Evolutionary conservation across 2,888 invertebrate species (phyloP), one percentile per base, ranked within the genome.

Genomic region (Eulithis testata): DNA sequence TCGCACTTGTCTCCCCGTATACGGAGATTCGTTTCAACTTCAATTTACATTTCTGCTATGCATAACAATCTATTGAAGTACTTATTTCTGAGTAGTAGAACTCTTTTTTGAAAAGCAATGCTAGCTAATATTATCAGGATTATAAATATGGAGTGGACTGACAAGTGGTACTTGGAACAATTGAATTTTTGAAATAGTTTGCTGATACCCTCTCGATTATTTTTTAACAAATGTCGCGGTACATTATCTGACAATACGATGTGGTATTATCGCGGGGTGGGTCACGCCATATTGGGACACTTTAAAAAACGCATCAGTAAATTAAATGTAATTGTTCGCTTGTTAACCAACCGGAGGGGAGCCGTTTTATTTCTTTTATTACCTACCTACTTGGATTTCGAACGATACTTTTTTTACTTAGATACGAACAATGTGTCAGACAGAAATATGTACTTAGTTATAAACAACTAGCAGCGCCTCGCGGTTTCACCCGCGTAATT

Each of bases 251-350:
- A 55, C 64, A 63, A 68, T 66, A 80, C 81, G 81, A 83, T 83
- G 83, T 79, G 80, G 82, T 79, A 80, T 83, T 78, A 84, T 82
- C 71, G 74, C 77, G 74, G 77, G 84, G 83, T 80, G 74, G 81
- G 78, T 73, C 68, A 65, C 68, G 68, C 87, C 88, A 87, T 87
- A 88, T 87, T 88, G 90, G 87, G 79, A 79, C 85, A 88, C 90
- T 90, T 91, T 89, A 91, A 91, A 91, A 88, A 90, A 89, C 88
- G 85, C 87, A 86, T 89, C 84, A 79, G 85, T 88, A 89, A 93
- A 93, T 93, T 93, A 92, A 93, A 93, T 89, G 89, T 92, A 91
- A 93, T 93, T 93, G 93, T 93, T 91, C 90, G 88, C 88, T 91
- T 81, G 91, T 91, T 91, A 90, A 83, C 83, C 79, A 80, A 80